Base-by-base conservation (phyloP, 2,113 vertebrate genomes). In the Rhea americana region DNA sequence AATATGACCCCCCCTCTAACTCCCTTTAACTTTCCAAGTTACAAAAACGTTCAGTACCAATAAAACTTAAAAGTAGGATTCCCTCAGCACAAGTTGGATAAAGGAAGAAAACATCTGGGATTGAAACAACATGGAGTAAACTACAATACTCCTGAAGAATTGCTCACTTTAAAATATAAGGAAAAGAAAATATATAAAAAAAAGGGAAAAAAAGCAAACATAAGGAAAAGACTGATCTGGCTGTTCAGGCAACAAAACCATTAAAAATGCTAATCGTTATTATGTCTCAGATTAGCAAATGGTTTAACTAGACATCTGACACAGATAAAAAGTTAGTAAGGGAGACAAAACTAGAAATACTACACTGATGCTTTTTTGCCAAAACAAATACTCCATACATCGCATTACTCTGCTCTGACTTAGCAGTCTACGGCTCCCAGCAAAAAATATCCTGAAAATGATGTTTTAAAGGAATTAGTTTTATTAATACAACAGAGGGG, bases 81-180 rank as follows among this genome's bases (percentile, higher is more conserved):
- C 48, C 82, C 65, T 56, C 47, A 87, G 59, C 32, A 62, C 24
- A 91, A 91, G 26, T 13, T 22, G 70, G 63, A 83, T n/a, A 87
- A 79, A 82, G 28, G 37, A 85, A 89, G 30, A 89, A 95, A 91
- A 94, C n/a, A 83, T 62, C 19, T 11, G 66, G 90, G 74, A 71
- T 2, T 87, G 76, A 85, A 93, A 63, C 75, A 75, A 80, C 15
- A 26, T 37, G 17, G n/a, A 72, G 37, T 65, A 68, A 85, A 91
- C 32, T 67, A 82, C 58, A 77, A 67, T 16, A 61, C 51, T 90
- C 65, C 77, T 43, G 39, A 90, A 51, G 30, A 90, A 63, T 81
- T 96, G 58, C 65, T 93, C 65, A 50, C n/a, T 72, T 76, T 63
- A 91, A 79, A 95, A 93, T n/a, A 82, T n/a, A 89, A 65, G 91